phyloP scores from a whole-genome alignment of 92 coral and sea anemone species.

The Metridium senile region DNA sequence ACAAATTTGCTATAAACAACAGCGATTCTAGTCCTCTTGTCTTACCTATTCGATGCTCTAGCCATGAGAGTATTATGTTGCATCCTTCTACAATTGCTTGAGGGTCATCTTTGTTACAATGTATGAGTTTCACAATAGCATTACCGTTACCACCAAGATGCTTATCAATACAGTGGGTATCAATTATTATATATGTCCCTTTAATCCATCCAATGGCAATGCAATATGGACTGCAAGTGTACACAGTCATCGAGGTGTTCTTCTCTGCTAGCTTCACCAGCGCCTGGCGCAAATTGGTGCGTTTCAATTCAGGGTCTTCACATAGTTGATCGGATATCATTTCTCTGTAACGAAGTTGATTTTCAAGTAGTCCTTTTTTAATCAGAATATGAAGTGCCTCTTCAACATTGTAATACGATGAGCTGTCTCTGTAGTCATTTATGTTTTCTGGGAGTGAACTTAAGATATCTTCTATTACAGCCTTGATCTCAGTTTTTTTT shows the following conservation, averaged over 20 bases:
- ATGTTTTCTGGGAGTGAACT: conserved; percentile 24
- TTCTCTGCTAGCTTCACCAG: not conserved
- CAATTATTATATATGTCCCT: conserved; percentile 30
- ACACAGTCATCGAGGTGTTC: not conserved
- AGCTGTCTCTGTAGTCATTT: conserved; percentile 1
- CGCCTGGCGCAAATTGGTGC: conserved; percentile 21
- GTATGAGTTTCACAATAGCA: conserved; percentile 38
- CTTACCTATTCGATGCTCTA: conserved; percentile 17
- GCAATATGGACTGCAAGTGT: not conserved
- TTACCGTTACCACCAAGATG: conserved; percentile 50
- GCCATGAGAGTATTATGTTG: conserved; percentile 21
- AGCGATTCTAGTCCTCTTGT: not conserved
- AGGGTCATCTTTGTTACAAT: conserved; percentile 8
- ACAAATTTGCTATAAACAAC: no score
- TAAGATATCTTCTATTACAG: conserved; percentile 2
- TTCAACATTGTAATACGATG: conserved; percentile 7
- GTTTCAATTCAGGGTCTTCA: conserved; percentile 12
- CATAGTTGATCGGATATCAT: conserved; percentile 27
- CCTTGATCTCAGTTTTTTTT: not conserved
- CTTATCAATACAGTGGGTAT: conserved; percentile 43
- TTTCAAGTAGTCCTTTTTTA: not conserved
- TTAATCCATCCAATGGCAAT: conserved; percentile 11
- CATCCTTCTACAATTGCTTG: conserved; percentile 31
- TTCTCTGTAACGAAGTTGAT: conserved; percentile 2
- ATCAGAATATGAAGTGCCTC: conserved; percentile 21